Evolutionary conservation across 23 tunicate genomes (phyloP).

Genomic region (Aplidium turbinatum): DNA sequence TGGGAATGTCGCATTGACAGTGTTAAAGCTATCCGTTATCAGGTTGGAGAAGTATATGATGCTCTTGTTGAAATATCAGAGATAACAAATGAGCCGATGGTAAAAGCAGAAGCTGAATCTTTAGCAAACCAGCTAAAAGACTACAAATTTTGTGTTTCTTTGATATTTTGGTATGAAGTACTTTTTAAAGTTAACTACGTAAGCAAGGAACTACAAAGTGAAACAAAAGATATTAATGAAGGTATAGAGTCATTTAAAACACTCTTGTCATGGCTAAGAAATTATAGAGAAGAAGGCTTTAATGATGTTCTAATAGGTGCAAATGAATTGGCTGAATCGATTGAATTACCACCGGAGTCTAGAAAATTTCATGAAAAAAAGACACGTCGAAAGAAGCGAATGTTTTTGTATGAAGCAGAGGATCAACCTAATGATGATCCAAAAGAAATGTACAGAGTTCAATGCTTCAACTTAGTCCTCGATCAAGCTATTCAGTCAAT

Average conservation of each 20-base stretch:
- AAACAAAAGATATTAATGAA: neutral
- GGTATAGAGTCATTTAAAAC: too few relatives aligned
- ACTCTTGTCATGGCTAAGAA: slow-evolving; percentile 5
- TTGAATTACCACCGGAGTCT: slow-evolving; percentile 14
- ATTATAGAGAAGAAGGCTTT: neutral
- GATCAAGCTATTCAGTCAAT: too few relatives aligned
- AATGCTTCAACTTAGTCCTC: too few relatives aligned
- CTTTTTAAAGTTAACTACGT: neutral
- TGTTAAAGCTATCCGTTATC: slow-evolving; percentile 37
- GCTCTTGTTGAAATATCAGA: slow-evolving; percentile 17
- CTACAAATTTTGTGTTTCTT: slow-evolving; percentile 20
- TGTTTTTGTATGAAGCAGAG: too few relatives aligned
- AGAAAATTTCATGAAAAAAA: slow-evolving; percentile 3
- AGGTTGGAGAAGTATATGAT: slow-evolving; percentile 8
- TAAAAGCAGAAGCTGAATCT: slow-evolving; percentile 18
- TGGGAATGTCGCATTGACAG: slow-evolving; percentile 29
- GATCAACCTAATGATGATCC: too few relatives aligned
- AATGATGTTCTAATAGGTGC: neutral
- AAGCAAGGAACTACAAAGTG: too few relatives aligned
- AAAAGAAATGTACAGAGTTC: too few relatives aligned
- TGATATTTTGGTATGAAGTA: neutral
- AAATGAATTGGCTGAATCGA: slow-evolving; percentile 3
- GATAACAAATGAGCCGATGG: slow-evolving; percentile 2
- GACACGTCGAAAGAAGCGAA: too few relatives aligned
- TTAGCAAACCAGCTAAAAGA: neutral